Percentiles rank a stretch among this genome's conserved stretches.
Evolutionary conservation across 2,797 vertebrate species (phyloP).

Genomic region (Carcharodon carcharias): DNA sequence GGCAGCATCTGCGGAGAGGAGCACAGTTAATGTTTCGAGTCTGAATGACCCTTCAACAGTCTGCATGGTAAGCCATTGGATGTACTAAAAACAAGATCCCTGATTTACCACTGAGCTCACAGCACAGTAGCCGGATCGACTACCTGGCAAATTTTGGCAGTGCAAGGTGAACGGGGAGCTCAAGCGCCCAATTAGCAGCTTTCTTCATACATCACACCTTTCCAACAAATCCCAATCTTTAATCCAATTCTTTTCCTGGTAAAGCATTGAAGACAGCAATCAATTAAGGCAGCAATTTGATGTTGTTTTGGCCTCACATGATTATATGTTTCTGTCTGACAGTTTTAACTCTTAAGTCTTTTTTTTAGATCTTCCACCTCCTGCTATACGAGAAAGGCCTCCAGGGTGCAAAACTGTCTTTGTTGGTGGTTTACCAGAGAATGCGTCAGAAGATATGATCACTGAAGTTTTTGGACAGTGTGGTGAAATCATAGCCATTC

Average conservation of each 20-base stretch:
- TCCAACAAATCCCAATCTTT: neutral
- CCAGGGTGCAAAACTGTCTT: slow-evolving; percentile 94
- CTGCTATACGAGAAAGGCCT: slow-evolving; percentile 83
- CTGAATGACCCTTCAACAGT: neutral
- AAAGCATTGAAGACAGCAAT: neutral
- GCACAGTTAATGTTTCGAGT: too few relatives aligned
- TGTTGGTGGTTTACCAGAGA: slow-evolving; percentile 88
- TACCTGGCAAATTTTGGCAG: neutral
- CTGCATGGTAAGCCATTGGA: neutral
- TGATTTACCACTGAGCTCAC: neutral
- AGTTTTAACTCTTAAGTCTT: slow-evolving; percentile 10
- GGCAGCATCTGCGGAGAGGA: too few relatives aligned
- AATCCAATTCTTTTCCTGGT: neutral
- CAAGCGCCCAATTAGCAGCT: neutral
- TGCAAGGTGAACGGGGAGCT: neutral
- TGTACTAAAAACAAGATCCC: neutral
- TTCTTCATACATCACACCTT: neutral
- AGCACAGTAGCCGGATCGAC: neutral
- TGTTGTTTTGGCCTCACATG: neutral
- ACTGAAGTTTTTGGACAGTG: slow-evolving; percentile 90
- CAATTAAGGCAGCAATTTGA: neutral
- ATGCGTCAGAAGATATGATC: slow-evolving; percentile 81
- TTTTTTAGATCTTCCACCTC: slow-evolving; percentile 78
- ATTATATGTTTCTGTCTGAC: neutral
- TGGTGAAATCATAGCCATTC: slow-evolving; percentile 84